These are phyloP conservation scores for Caranx melampygus DNA, from an alignment of 2,113 vertebrate genomes.

Conservation along the genomic window DNA sequence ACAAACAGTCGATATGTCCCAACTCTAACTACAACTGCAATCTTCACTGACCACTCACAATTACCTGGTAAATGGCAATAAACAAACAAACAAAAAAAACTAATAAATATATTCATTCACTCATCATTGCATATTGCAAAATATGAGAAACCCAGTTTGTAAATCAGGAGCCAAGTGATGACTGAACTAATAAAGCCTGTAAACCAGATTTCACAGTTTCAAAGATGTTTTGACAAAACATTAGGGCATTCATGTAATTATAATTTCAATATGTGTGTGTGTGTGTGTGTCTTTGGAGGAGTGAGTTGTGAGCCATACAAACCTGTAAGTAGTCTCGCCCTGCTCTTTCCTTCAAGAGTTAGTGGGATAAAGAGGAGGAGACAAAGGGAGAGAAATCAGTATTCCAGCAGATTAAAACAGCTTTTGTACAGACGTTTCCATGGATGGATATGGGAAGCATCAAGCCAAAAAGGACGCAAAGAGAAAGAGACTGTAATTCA, in stretches of 20 bases:
- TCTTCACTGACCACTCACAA: neutral
- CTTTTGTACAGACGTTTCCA: slow-evolving; percentile 45
- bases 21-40: neutral
- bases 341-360: slow-evolving; percentile 82
- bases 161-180: neutral
- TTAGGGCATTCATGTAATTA: neutral
- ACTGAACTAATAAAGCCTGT: neutral
- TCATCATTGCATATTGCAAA: neutral
- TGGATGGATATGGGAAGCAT: slow-evolving; percentile 48
- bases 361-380: slow-evolving; percentile 73
- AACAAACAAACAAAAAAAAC: neutral
- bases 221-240: neutral
- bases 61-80: neutral
- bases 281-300: slow-evolving; percentile 33
- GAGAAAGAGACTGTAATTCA: slow-evolving; percentile 11
- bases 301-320: slow-evolving; percentile 65
- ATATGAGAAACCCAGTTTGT: neutral
- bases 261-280: neutral
- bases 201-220: slow-evolving; percentile 1
- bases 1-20: neutral
- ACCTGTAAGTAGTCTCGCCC: slow-evolving; percentile 81
- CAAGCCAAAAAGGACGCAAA: slow-evolving; percentile 24
- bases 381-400: slow-evolving; percentile 76
- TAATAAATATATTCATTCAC: neutral
- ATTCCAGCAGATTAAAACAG: slow-evolving; percentile 58